A percentile compares a stretch with the other conserved stretches of the same genome.
Conservation (phyloP, 2,113 vertebrate species). For the Lasiurus borealis region DNA sequence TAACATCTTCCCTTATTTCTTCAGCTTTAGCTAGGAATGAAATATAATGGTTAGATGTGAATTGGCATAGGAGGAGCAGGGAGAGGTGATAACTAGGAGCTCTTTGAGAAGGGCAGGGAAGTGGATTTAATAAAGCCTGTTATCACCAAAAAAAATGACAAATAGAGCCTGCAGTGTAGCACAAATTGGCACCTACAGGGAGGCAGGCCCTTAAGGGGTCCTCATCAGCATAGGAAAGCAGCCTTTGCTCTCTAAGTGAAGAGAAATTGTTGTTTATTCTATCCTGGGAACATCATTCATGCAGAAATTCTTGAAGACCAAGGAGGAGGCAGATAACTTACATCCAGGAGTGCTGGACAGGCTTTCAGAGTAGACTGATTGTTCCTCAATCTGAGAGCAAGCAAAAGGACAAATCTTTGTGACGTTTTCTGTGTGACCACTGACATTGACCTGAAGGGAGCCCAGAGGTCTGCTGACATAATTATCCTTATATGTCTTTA, state of each 20-base stretch:
- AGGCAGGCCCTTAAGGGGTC: neutral
- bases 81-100: neutral
- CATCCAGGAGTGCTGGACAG: neutral
- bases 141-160: neutral
- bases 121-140: neutral
- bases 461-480: neutral
- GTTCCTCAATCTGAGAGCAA: neutral
- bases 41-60: conserved; percentile 43
- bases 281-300: neutral
- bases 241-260: conserved; percentile 4
- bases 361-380: neutral
- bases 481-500: neutral
- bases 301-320: conserved; percentile 20
- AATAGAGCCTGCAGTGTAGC: neutral
- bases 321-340: conserved; percentile 55
- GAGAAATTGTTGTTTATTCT: neutral
- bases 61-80: neutral
- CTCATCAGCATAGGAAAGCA: neutral
- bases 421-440: neutral
- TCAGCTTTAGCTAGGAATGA: conserved; percentile 45
- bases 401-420: neutral
- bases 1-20: conserved; percentile 54
- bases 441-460: neutral
- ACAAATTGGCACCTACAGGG: neutral
- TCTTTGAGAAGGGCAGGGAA: neutral